Conservation (phyloP, 2,113 vertebrate genomes). For the Dolichotis patagonum region DNA sequence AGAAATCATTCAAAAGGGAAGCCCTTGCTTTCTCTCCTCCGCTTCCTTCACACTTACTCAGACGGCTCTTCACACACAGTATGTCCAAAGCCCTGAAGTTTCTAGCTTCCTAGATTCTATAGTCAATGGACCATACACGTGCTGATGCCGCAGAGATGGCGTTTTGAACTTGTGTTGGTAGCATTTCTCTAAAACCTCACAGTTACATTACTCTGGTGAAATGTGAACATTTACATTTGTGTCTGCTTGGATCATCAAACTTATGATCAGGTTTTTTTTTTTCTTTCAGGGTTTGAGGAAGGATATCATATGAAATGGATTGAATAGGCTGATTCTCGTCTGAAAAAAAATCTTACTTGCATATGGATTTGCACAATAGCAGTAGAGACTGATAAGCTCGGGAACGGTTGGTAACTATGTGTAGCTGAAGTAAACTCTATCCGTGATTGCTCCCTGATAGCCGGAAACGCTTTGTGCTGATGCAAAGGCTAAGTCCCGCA, state of each 20-base stretch:
- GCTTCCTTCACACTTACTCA: background rate
- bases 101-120: background rate
- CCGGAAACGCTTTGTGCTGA: background rate
- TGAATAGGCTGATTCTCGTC: background rate
- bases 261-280: background rate
- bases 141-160: background rate
- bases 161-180: background rate
- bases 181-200: background rate
- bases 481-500: background rate
- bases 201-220: slow-evolving; percentile 14
- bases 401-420: background rate
- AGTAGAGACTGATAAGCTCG: background rate
- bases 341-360: slow-evolving; percentile 22
- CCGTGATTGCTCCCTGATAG: background rate
- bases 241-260: background rate
- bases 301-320: background rate
- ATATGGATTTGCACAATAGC: background rate
- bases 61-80: background rate
- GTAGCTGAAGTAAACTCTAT: background rate
- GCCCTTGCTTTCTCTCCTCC: background rate
- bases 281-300: background rate
- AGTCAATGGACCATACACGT: background rate
- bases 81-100: background rate
- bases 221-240: background rate
- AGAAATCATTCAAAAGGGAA: background rate